A percentile compares a stretch with the other conserved stretches of the same genome.
Conservation (phyloP, 2,888 invertebrate genomes). For the Caenorhabditis drosophilae region DNA sequence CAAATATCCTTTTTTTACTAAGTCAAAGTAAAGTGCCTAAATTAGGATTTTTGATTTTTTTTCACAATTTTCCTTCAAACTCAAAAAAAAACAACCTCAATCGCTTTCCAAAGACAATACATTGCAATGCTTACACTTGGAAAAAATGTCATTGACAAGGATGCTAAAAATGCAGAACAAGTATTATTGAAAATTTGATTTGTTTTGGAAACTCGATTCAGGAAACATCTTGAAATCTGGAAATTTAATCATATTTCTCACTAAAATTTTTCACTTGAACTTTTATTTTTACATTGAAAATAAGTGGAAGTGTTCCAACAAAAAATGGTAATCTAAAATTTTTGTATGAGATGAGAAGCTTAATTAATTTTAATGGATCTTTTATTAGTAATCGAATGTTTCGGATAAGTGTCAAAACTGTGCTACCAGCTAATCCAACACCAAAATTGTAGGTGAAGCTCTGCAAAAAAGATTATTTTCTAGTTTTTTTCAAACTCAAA, state of each 20-base stretch:
- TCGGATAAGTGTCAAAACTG: slow-evolving; percentile 27
- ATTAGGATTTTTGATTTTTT: background rate
- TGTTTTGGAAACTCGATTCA: slow-evolving; percentile 71
- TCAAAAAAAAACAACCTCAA: slow-evolving; percentile 75
- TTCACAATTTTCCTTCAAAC: background rate
- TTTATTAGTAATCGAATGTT: slow-evolving; percentile 27
- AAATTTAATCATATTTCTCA: background rate
- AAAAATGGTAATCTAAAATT: slow-evolving; percentile 58
- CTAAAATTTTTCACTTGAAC: background rate
- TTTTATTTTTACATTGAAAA: slow-evolving; percentile 56
- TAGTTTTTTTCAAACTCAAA: slow-evolving; percentile 6
- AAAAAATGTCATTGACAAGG: slow-evolving; percentile 75
- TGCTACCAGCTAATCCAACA: slow-evolving; percentile 65
- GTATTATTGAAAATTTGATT: slow-evolving; percentile 72
- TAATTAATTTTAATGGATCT: slow-evolving; percentile 31
- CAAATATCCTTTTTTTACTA: slow-evolving; percentile 76
- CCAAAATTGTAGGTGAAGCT: slow-evolving; percentile 64
- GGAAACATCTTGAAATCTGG: slow-evolving; percentile 77
- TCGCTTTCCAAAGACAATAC: slow-evolving; percentile 82
- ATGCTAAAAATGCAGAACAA: slow-evolving; percentile 42
- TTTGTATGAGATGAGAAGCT: slow-evolving; percentile 15
- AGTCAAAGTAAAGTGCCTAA: slow-evolving; percentile 79
- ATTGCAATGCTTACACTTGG: slow-evolving; percentile 82
- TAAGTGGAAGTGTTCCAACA: slow-evolving; percentile 56
- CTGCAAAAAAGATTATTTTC: slow-evolving; percentile 38